Conservation (phyloP, 2,888 invertebrate species). For the Drosophila testacea region DNA sequence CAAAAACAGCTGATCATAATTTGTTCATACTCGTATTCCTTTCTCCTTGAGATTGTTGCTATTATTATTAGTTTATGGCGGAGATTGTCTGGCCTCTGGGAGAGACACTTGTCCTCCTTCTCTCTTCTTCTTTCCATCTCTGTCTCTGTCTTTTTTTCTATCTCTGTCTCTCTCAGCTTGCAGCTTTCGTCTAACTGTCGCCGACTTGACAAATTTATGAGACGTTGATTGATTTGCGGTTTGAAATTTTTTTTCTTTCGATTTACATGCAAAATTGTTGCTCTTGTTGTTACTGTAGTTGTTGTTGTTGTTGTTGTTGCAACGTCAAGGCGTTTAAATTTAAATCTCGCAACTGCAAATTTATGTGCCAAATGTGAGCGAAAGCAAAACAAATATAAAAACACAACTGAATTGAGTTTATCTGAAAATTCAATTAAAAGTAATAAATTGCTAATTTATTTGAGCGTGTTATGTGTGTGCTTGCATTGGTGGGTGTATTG, state of each 20-base stretch:
- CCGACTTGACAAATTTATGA: conserved; percentile 80
- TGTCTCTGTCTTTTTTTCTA: neutral
- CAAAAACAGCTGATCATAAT: conserved; percentile 64
- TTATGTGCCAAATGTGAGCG: conserved; percentile 49
- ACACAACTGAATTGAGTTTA: conserved; percentile 26
- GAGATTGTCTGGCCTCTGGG: conserved; percentile 6
- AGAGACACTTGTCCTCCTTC: conserved; percentile 5
- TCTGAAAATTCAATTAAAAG: conserved; percentile 60
- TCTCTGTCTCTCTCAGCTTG: conserved; percentile 6
- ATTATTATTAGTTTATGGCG: neutral
- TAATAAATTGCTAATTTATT: conserved; percentile 58
- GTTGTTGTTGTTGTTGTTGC: conserved; percentile 22
- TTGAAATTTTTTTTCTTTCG: conserved; percentile 19
- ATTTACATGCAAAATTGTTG: conserved; percentile 30
- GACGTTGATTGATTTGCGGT: conserved; percentile 82
- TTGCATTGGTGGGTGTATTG: neutral
- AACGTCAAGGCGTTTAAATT: conserved; percentile 41
- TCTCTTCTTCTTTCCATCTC: neutral
- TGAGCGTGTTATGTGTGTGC: conserved; percentile 14
- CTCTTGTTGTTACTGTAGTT: conserved; percentile 18
- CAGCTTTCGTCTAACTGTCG: conserved; percentile 61
- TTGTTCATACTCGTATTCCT: neutral
- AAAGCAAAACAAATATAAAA: conserved; percentile 49
- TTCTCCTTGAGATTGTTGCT: neutral
- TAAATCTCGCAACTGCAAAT: conserved; percentile 52